Conservation (phyloP, 2,113 vertebrate genomes). For the Lamprologus speciosus region DNA sequence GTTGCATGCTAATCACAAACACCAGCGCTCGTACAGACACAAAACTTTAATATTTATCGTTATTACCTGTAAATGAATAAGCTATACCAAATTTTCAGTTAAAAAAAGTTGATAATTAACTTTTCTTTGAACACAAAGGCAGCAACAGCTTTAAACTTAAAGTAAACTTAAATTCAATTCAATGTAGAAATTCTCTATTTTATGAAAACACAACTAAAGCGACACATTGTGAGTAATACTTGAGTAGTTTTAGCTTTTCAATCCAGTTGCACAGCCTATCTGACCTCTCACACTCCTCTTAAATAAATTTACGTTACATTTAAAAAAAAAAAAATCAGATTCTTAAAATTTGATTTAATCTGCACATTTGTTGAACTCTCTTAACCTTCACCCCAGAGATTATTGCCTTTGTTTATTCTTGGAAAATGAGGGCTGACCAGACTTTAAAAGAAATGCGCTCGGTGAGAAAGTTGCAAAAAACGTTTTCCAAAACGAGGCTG, state of each 20-base stretch:
- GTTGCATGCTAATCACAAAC: background rate
- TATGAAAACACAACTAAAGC: background rate
- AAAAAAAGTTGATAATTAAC: background rate
- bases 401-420: background rate
- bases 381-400: background rate
- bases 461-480: background rate
- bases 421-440: background rate
- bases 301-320: accelerated
- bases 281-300: background rate
- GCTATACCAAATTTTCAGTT: background rate
- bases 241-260: background rate
- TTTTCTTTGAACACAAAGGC: background rate
- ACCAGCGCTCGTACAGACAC: background rate
- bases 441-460: background rate
- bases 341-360: background rate
- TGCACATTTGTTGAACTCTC: background rate
- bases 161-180: background rate
- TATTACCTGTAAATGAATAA: background rate
- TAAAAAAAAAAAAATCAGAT: background rate
- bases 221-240: background rate
- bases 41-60: background rate
- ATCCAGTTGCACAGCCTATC: background rate
- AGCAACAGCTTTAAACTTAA: background rate
- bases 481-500: accelerated
- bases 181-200: background rate